phyloP scores from a whole-genome alignment of 35 echinoderm and acorn worm species.

The Ptychodera flava region DNA sequence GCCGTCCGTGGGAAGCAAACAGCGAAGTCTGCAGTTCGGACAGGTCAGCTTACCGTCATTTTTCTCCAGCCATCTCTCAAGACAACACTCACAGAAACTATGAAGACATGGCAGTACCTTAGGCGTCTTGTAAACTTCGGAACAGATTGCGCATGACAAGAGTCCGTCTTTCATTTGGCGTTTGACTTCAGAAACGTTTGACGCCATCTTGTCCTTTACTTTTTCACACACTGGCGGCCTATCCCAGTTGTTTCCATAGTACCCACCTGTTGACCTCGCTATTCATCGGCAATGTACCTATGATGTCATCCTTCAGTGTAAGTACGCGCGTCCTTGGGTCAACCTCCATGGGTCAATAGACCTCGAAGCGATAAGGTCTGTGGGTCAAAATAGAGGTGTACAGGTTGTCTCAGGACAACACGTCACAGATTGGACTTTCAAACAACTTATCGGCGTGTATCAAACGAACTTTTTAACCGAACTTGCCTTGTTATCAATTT shows the following conservation, averaged over 20 bases:
- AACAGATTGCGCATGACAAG: conserved; percentile 46
- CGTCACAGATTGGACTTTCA: too few species aligned
- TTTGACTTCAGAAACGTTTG: not conserved
- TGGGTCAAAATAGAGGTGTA: not conserved
- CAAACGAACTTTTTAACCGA: too few species aligned
- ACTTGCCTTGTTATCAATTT: too few species aligned
- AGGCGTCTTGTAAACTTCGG: conserved; percentile 33
- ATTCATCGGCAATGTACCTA: not conserved
- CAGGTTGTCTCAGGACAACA: too few species aligned
- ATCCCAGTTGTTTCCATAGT: not conserved
- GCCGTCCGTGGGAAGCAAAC: not conserved
- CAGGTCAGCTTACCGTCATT: conserved; percentile 7
- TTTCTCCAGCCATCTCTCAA: conserved; percentile 32
- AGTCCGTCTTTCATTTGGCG: conserved; percentile 11
- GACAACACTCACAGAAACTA: conserved; percentile 49
- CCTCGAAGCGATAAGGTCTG: too few species aligned
- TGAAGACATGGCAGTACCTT: conserved; percentile 69
- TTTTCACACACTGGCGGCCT: too few species aligned
- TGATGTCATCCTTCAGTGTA: not conserved
- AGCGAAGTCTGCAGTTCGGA: not conserved
- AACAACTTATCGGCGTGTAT: too few species aligned
- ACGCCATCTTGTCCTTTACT: not conserved
- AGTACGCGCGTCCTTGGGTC: not conserved
- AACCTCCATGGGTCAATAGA: not conserved
- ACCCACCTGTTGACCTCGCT: not conserved